Evolutionary conservation across 2,113 vertebrate species (phyloP), one percentile per base, ranked within the genome.

Genomic region (Mesoclemmys tuberculata): DNA sequence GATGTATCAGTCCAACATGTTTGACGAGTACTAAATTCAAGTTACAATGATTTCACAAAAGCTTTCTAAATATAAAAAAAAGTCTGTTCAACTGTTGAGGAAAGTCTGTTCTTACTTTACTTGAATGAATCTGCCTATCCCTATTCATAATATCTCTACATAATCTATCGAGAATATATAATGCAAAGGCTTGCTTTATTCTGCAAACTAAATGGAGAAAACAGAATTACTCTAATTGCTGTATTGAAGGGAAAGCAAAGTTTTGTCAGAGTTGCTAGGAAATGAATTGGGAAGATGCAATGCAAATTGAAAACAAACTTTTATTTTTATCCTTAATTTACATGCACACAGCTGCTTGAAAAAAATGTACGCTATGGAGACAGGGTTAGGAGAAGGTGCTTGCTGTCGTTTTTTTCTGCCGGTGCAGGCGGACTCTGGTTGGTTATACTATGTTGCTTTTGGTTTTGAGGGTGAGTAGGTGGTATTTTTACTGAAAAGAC

Each of bases 1-100:
- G 1, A 1, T 49, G 0, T 49, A 29, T 29, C 8, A 35, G 0
- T 44, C 18, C 5, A 68, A 38, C 16, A 71, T 38, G 35, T 38
- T 38, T 38, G 35, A n/a, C 2, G 31, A 71, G 35, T 55, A 51
- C n/a, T 31, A 24, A 31, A 38, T 71, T 71, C n/a, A 71, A 71
- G n/a, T 19, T 38, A 21, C 35, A 77, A 5, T 58, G 8, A 26
- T 3, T 38, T 82, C 6, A 61, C 16, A 38, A 22, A 18, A 84
- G 48, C 12, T 27, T 78, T 27, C 27, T 18, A 75, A 61, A 41
- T 26, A 41, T 6, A n/a, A 38, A 80, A 27, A 27, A 75, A 78
- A 31, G 46, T 31, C 46, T 31, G 16, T 41, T 49, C 46, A 19
- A 27, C 35, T 46, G 48, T 35, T 49, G 31, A 3, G 80, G 41